Conservation (phyloP, 2,113 vertebrate species). For the Ancistrus triradiatus region DNA sequence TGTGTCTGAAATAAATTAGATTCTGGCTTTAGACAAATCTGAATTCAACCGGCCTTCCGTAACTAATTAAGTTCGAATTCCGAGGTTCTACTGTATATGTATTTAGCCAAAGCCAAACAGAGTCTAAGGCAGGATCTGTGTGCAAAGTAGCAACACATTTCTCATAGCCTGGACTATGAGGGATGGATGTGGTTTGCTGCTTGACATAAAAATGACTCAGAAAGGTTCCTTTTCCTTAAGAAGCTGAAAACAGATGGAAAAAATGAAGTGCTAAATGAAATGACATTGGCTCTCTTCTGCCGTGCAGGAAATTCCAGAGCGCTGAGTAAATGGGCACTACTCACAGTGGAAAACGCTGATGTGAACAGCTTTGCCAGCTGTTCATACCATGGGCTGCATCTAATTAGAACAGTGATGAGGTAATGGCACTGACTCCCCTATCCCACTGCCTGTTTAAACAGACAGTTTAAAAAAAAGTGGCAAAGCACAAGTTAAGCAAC, state of each 20-base stretch:
- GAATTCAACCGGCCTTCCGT: too few relatives aligned
- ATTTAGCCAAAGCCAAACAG: not conserved
- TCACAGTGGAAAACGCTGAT: conserved; percentile 43
- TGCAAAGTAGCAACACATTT: conserved; percentile 11
- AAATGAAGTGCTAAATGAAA: conserved; percentile 54
- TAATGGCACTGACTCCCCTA: conserved; percentile 32
- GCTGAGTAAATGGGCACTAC: conserved; percentile 27
- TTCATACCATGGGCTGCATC: conserved; percentile 37
- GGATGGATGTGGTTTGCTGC: conserved; percentile 24
- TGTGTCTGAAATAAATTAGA: too few relatives aligned
- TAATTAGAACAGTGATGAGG: conserved; percentile 38
- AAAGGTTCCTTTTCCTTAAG: conserved; percentile 21
- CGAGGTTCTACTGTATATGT: too few relatives aligned
- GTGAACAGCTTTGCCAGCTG: conserved; percentile 41
- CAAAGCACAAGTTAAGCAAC: conserved; percentile 54
- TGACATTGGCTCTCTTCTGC: conserved; percentile 38
- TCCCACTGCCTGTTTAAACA: conserved; percentile 33
- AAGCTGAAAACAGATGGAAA: conserved; percentile 32
- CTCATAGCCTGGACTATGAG: conserved; percentile 26
- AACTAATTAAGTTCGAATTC: too few relatives aligned
- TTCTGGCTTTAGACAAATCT: too few relatives aligned
- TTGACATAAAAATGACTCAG: conserved; percentile 31
- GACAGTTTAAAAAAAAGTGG: conserved; percentile 38
- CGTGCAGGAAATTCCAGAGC: conserved; percentile 55
- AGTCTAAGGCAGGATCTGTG: conserved; percentile 7